Base-by-base conservation (phyloP, 1,140 invertebrate genomes). In the Drosophila prosaltans region DNA sequence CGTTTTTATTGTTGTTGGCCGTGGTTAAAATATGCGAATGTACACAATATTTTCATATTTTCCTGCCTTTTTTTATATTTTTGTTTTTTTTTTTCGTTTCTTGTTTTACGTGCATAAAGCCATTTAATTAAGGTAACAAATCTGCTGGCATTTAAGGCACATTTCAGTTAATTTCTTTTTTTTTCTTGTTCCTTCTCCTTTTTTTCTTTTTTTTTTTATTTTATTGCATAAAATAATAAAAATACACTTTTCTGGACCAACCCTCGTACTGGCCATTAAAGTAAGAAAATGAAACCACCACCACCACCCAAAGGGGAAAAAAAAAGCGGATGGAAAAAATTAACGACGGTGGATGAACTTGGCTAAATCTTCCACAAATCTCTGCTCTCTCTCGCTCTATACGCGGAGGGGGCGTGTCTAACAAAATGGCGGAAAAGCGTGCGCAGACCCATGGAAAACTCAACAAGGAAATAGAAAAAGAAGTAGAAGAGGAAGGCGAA, bases 21-120 rank as follows among this genome's bases (percentile, higher is more conserved):
- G 51, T 74, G 60, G 65, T 72, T 36, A 30, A 32, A 66, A 43
- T 61, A 65, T 66, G 67, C 60, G 54, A 45, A 61, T 66, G 61
- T 72, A 51, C 21, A 51, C 8, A 51, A 51, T 51, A 51, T 51
- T 51, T 51, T 51, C 45, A 51, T 51, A 51, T 51, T 26, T 51
- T 51, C 39, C 8, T 76, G 2, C 28, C 2, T 30, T 2, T 30
- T 55, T 75, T 72, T 36, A 3, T 4, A 2, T 36, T 36, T 7
- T 36, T 36, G 64, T 64, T 60, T 69, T 80, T 77, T 85, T 85
- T 74, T 82, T 72, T 65, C 76, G 65, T 48, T 65, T 72, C 72
- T 74, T 64, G 71, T 67, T 84, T 85, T 77, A 91, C 89, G 89
- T 91, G 89, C 89, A 91, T 90, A 85, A 91, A 91, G 73, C 74